phyloP scores from a whole-genome alignment of 2,113 vertebrate species.

The Fukomys damarensis region DNA sequence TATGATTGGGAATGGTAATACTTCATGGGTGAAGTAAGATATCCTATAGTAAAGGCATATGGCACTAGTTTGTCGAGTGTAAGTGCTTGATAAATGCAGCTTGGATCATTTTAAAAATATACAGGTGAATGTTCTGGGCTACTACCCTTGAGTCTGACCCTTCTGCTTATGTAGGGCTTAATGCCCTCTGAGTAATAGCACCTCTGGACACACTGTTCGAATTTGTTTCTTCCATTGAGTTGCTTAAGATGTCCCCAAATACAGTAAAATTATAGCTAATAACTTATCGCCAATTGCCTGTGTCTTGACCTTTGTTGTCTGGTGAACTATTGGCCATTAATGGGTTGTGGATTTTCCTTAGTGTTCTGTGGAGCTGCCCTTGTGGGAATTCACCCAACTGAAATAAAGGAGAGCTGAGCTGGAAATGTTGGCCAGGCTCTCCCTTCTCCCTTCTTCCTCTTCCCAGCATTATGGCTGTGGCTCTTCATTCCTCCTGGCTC shows the following conservation, averaged over 20 bases:
- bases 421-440: not conserved
- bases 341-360: constrained; percentile 7
- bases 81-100: not conserved
- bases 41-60: not conserved
- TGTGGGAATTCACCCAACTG: not conserved
- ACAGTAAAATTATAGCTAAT: constrained; percentile 35
- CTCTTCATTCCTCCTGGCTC: not conserved
- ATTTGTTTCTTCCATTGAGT: constrained; percentile 9
- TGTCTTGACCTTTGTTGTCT: constrained; percentile 32
- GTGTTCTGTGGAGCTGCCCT: not conserved
- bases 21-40: not conserved
- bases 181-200: not conserved
- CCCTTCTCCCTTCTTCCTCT: not conserved
- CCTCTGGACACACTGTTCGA: not conserved
- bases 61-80: not conserved
- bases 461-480: not conserved
- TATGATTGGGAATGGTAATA: not conserved
- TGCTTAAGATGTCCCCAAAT: not conserved
- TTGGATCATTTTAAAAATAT: constrained; percentile 40
- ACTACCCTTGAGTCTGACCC: not conserved
- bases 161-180: not conserved
- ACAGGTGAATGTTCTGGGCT: not conserved
- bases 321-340: not conserved
- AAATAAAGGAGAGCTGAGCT: not conserved
- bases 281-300: not conserved